Base-by-base conservation (phyloP, 2,888 invertebrate species). In the Callyntrura guangdongensis region DNA sequence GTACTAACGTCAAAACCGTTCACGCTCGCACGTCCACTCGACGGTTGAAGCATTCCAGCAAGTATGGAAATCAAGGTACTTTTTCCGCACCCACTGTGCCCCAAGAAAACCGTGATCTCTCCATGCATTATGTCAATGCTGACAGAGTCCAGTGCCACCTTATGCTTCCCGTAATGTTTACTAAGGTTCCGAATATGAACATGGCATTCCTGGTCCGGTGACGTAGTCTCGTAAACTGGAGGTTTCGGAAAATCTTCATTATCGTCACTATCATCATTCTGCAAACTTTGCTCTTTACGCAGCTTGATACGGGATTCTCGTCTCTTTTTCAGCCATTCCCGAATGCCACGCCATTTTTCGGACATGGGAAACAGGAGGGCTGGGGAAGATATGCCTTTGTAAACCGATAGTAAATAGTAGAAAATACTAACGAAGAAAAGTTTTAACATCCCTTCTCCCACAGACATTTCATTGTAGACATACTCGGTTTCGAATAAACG, bases 21-120 rank as follows among this genome's bases (percentile, higher is more conserved):
- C 9, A 93, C 81, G 0, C 79, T 90, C 0, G 85, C 93, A 36
- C 91, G 89, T 0, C 93, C 93, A 67, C 89, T 64, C 0, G 92
- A 92, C 2, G 93, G 93, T 8, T 64, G 72, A 11, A 91, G 82
- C 89, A 93, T 84, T 47, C 93, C 93, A 14, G 93, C 91, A 5
- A 93, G 81, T 53, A 89, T 87, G 0, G 92, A 88, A 25, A 93
- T 91, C 11, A 93, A 56, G 1, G 92, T 91, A 9, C 86, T 91
- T 77, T 93, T 93, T 17, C 93, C 93, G 79, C 85, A 82, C 0
- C 92, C 92, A 53, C 82, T 88, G 59, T 92, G 93, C 6, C 93
- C 93, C 9, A 93, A 69, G 47, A 93, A 36, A 1, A 92, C 91
- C 0, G 93, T 93, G 2, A 93, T 91, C 89, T 93, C 93, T 9